Conservation (phyloP, 2,113 vertebrate genomes). For the Suricata suricatta region DNA sequence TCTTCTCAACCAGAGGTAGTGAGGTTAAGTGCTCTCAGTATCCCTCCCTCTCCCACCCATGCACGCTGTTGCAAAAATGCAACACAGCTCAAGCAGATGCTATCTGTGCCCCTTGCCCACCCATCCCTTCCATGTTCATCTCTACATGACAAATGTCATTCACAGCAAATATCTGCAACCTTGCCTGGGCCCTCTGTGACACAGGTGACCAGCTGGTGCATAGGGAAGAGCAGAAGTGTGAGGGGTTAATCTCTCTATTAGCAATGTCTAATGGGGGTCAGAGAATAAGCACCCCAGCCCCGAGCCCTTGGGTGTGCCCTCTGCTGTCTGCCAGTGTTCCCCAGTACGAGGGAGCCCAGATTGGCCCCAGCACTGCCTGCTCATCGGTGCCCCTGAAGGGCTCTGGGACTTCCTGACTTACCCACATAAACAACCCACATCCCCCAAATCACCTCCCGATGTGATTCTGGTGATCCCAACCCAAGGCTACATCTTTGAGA, state of each 20-base stretch:
- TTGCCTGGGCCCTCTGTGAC: not conserved
- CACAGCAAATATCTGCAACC: not conserved
- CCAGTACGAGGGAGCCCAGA: not conserved
- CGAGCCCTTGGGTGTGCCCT: not conserved
- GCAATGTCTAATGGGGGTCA: not conserved
- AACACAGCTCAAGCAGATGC: not conserved
- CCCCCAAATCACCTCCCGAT: not conserved
- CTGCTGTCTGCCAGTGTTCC: not conserved
- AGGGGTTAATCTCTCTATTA: not conserved
- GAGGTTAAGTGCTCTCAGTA: not conserved
- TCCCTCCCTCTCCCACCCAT: not conserved
- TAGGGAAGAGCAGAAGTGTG: not conserved
- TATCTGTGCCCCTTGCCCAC: fast-evolving
- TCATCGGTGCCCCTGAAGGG: not conserved
- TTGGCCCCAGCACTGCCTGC: not conserved
- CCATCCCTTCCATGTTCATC: not conserved
- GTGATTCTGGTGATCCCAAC: not conserved
- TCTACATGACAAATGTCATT: not conserved
- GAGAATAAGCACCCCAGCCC: not conserved
- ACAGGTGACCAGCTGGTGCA: not conserved
- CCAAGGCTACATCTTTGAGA: not conserved
- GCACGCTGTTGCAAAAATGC: not conserved
- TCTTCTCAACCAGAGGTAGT: not conserved
- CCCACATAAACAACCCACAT: not conserved
- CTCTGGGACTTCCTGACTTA: not conserved